Evolutionary conservation across 2,888 invertebrate species (phyloP), one percentile per base, ranked within the genome.

Genomic region (Apamea monoglypha): DNA sequence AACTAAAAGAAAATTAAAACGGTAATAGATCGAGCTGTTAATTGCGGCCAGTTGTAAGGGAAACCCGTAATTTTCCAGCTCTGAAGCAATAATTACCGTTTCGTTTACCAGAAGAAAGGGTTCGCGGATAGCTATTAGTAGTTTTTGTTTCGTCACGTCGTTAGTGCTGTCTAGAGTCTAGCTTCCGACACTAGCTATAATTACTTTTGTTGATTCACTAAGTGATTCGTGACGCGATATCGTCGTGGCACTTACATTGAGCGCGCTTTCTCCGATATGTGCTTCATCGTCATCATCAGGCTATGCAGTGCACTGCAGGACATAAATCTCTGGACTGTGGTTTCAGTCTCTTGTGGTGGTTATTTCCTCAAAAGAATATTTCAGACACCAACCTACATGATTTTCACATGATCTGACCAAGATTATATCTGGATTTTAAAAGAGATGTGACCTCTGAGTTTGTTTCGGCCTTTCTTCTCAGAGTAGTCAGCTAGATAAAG

Each of bases 91-190:
- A 89, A 89, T 90, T 84, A 86, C 88, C 50, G 87, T 89, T 89
- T 87, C 87, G 74, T 83, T 89, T 82, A 80, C 84, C 73, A 79
- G 70, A 90, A 90, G 90, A 89, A 90, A 90, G 90, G 90, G 90
- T 90, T 89, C 85, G 50, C 50, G 59, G 68, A 73, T 63, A 25
- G 81, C 86, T 76, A 90, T 90, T 90, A 87, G 75, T 44, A 44
- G 82, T 90, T 91, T 91, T 91, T 91, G 88, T 91, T 66, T 36
- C 73, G 88, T 91, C 90, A 91, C 68, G 78, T 84, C 81, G 78
- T 87, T 78, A 88, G 44, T 44, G 75, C 67, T 88, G 88, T 86
- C 79, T 78, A 72, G 66, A 16, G 56, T 76, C 73, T 86, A 69
- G 89, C 86, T 89, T 83, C 89, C 90, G 86, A 87, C 87, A 75